Evolutionary conservation across 2,888 invertebrate genomes (phyloP).

Genomic region (Orthosia gothica): DNA sequence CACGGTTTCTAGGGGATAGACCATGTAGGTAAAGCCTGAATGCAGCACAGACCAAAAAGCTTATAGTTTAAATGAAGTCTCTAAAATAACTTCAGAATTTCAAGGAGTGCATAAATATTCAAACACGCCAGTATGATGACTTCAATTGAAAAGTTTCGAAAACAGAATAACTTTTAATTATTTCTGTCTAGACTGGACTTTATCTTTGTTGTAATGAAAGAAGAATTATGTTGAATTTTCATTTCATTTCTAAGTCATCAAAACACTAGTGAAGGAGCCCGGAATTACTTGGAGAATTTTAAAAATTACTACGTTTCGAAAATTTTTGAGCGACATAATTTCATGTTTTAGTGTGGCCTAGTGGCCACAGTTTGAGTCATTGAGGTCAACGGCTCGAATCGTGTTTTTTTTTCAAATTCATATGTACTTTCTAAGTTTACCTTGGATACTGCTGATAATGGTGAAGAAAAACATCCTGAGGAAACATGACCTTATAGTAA

Average conservation of each 20-base stretch:
- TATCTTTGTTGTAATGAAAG: slow-evolving; percentile 25
- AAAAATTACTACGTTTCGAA: neutral
- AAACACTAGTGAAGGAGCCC: neutral
- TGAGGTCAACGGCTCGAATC: no score
- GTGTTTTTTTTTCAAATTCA: no score
- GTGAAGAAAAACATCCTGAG: no score
- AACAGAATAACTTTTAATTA: slow-evolving; percentile 39
- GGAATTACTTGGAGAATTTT: neutral
- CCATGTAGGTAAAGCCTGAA: no score
- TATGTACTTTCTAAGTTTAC: no score
- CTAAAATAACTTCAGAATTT: slow-evolving; percentile 9
- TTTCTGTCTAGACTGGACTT: slow-evolving; percentile 52
- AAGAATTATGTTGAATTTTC: slow-evolving; percentile 14
- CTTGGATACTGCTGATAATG: no score
- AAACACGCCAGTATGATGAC: slow-evolving; percentile 13
- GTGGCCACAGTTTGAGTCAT: no score
- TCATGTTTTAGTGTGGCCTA: no score
- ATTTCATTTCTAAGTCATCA: slow-evolving; percentile 1
- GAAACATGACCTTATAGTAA: no score
- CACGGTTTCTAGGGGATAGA: no score
- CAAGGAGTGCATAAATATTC: slow-evolving; percentile 49
- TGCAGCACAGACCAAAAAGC: no score
- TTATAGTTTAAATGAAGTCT: neutral
- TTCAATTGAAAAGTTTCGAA: slow-evolving; percentile 44
- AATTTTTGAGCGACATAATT: no score